phyloP scores from a whole-genome alignment of 2,113 vertebrate species.

The Cygnus buccinator region DNA sequence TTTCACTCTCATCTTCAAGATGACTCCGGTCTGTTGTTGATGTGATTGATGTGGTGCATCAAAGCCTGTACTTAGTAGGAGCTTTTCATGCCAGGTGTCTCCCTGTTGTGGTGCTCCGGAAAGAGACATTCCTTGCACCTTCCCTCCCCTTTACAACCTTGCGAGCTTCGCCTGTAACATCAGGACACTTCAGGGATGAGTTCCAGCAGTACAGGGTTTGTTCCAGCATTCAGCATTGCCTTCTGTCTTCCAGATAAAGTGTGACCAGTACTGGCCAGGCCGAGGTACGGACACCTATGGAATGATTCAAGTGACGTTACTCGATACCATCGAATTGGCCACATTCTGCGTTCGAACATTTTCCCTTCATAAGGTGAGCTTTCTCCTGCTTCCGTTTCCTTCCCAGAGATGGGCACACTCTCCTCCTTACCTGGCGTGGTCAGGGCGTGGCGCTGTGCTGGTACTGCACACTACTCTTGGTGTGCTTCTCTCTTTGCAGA shows the following conservation, averaged over 20 bases:
- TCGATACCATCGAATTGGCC: conserved; percentile 96
- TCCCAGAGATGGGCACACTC: accelerated
- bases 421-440: accelerated
- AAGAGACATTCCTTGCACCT: background rate
- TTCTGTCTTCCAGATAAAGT: conserved; percentile 86
- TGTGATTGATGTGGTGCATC: background rate
- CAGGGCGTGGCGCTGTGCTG: accelerated
- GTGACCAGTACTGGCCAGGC: conserved; percentile 98
- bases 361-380: conserved; percentile 92
- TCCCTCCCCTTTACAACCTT: background rate
- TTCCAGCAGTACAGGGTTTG: background rate
- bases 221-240: background rate
- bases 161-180: background rate
- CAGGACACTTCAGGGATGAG: background rate
- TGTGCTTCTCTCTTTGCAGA: conserved; percentile 71
- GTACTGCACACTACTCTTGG: accelerated
- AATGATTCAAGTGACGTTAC: conserved; percentile 94
- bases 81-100: background rate
- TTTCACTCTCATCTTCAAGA: background rate
- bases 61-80: background rate
- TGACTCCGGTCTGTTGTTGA: background rate
- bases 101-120: background rate
- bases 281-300: conserved; percentile 95
- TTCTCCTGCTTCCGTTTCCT: accelerated
- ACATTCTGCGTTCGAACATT: conserved; percentile 97